Evolutionary conservation across 2,888 invertebrate genomes (phyloP), one percentile per base, ranked within the genome.

Genomic region (Leptarthrus brevirostris): DNA sequence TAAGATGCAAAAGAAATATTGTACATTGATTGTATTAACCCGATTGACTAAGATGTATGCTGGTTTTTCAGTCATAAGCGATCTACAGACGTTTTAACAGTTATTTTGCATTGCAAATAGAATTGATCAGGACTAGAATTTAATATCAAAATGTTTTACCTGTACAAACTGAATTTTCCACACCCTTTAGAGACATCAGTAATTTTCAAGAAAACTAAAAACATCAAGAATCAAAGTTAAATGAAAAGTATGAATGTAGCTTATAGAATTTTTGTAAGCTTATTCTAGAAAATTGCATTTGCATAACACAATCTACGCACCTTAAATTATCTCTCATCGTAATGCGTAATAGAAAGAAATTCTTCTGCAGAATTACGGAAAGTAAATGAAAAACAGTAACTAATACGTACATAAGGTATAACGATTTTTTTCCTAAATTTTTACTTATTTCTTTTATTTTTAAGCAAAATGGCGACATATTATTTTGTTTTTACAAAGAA

Each of bases 401-500:
- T 52, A 69, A 69, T 52, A 69, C 69, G 52, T 49, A 69, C 69
- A 69, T 52, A 69, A 69, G 52, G 52, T 49, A 52, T 69, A 69
- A 69, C 69, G 44, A 69, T 30, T 69, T 30, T 69, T 66, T 69
- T 20, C 52, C 52, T 69, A 52, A 34, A 22, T 24, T 34, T 34
- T 69, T 52, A 30, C 10, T 52, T 47, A 30, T 52, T 30, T 69
- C 4, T 49, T 40, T 40, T 40, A 12, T 40, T 36, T 69, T 30
- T 52, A 69, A 52, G 69, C 69, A 69, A 69, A 69, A 69, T 69
- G 69, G 69, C 69, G 69, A 69, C 69, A 69, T 69, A 18, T 44
- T 66, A 6, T 30, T 6, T 40, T 40, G 12, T 40, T 40, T 69
- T 52, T 14, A 49, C 49, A 49, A 20, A 49, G 18, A 64, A 49